Evolutionary conservation across 2,888 invertebrate genomes (phyloP), one percentile per base, ranked within the genome.

Genomic region (Zaprionus bogoriensis): DNA sequence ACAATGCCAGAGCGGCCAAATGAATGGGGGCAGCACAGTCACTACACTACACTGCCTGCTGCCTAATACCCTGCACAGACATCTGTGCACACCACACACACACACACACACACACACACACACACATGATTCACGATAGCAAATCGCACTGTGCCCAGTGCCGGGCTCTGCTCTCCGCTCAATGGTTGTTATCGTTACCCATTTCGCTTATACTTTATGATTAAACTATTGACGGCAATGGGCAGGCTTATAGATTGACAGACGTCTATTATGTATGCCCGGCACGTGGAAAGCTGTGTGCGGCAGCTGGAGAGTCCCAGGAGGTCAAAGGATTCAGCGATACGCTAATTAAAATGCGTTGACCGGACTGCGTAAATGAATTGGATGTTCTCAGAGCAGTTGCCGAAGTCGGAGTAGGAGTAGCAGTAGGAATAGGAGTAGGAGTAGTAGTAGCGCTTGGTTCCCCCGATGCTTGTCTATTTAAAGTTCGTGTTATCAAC

Each of bases 311-410:
- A n/a, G 14, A 25, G 12, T 23, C 17, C 17, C 9, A 9, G 14
- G 1, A 44, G 53, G 71, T 67, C 63, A 74, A 71, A 67, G 74
- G 57, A 55, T 67, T 45, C 55, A 48, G 58, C 51, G 55, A 54
- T 46, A 67, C 76, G 71, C 84, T 81, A 81, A 81, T 81, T 81
- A 81, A 81, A 81, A 81, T 77, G 67, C 71, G 61, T 59, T 60
- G 59, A 50, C 58, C 45, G 46, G 59, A 59, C 58, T 59, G 41
- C 6, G 20, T 48, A 65, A 79, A 70, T 63, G 77, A 69, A 74
- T 58, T 65, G 60, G 22, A 54, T 58, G 38, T 44, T 12, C 50
- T 60, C 42, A 19, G 19, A 20, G 9, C n/a, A n/a, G n/a, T n/a
- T n/a, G n/a, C 6, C 39, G 22, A 9, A 12, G 7, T 20, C 10